Evolutionary conservation across 1,140 invertebrate species (phyloP).

Genomic region (Aphelinus atriplicis): DNA sequence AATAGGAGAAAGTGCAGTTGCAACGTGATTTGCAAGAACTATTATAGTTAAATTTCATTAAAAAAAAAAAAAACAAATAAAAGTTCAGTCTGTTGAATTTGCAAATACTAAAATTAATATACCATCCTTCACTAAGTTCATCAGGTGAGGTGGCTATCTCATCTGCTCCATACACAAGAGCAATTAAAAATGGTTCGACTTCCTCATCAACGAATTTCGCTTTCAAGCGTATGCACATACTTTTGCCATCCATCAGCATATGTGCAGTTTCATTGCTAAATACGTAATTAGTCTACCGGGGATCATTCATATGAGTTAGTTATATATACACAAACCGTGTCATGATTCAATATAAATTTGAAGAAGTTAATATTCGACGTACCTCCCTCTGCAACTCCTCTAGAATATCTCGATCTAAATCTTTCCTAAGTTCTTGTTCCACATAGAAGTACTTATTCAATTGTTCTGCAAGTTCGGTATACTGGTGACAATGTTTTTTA

Average conservation of each 20-base stretch:
- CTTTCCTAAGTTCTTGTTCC: slow-evolving; percentile 56
- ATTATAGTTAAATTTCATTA: not conserved
- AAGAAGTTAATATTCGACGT: too few species aligned
- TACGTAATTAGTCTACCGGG: slow-evolving; percentile 51
- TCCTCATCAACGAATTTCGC: slow-evolving; percentile 1
- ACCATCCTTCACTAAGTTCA: slow-evolving; percentile 55
- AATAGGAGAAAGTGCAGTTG: too few species aligned
- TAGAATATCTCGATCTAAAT: slow-evolving; percentile 54
- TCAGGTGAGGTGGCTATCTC: slow-evolving; percentile 46
- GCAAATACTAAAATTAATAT: slow-evolving; percentile 4
- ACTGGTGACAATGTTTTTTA: slow-evolving; percentile 58
- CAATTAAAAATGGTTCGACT: slow-evolving; percentile 52
- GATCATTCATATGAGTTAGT: not conserved
- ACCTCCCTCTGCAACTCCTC: slow-evolving; percentile 33
- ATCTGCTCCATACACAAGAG: slow-evolving; percentile 54
- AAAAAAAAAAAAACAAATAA: slow-evolving; percentile 1
- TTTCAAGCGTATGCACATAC: slow-evolving; percentile 57
- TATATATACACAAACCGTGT: too few species aligned
- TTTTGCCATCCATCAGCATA: slow-evolving; percentile 58
- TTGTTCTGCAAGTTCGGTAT: slow-evolving; percentile 58
- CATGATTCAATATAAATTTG: not conserved
- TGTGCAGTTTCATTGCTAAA: slow-evolving; percentile 51
- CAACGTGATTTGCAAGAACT: too few species aligned
- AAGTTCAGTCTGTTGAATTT: not conserved
- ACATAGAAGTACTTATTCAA: slow-evolving; percentile 53